A percentile compares a stretch with the other conserved stretches of the same genome.
These are phyloP conservation scores for Cephus sareptanus DNA, from an alignment of 2,888 invertebrate species.

Conservation along the genomic window DNA sequence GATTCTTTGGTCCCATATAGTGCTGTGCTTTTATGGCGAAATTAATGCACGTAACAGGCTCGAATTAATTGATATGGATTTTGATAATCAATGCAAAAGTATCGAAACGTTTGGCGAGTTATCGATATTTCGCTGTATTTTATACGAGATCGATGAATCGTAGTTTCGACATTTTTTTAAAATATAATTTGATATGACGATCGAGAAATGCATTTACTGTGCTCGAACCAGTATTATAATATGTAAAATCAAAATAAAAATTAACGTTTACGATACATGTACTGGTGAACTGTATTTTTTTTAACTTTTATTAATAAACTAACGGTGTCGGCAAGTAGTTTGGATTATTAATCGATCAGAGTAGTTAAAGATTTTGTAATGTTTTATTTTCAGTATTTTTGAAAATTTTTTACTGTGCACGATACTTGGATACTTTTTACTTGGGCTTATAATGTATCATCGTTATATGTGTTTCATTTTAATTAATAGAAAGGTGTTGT, in stretches of 20 bases:
- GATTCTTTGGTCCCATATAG: background rate
- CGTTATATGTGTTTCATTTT: slow-evolving; percentile 9
- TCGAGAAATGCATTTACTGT: background rate
- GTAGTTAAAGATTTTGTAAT: background rate
- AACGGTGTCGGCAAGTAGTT: slow-evolving; percentile 10
- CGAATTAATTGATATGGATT: background rate
- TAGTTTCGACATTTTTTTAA: background rate
- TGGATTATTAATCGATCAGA: background rate
- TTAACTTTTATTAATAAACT: slow-evolving; percentile 8
- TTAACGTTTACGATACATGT: background rate
- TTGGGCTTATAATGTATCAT: background rate
- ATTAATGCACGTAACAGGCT: background rate
- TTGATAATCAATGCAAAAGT: background rate
- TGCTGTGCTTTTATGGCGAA: background rate
- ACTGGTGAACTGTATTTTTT: slow-evolving; percentile 5
- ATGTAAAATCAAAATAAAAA: slow-evolving; percentile 5
- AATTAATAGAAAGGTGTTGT: background rate
- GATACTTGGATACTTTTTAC: slow-evolving; percentile 5
- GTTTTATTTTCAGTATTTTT: background rate
- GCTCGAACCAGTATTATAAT: background rate
- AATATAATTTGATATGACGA: background rate
- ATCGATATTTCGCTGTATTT: background rate
- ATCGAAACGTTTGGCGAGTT: background rate
- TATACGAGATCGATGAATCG: background rate
- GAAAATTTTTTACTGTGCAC: slow-evolving; percentile 1